A percentile compares a stretch with the other conserved stretches of the same genome.
phyloP scores from a whole-genome alignment of 2,113 vertebrate species.

The Ictalurus punctatus region DNA sequence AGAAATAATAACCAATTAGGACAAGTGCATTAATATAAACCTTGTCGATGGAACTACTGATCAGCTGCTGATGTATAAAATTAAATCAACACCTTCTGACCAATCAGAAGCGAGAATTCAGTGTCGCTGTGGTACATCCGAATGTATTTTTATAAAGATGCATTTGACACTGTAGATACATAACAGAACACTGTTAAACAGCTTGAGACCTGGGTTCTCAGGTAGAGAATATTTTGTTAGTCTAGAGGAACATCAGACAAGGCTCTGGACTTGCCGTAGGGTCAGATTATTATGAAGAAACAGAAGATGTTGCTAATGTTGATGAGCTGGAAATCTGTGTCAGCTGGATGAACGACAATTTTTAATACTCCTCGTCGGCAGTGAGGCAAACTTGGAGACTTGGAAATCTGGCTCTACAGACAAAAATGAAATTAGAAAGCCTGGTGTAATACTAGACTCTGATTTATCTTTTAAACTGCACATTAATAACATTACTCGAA shows the following conservation, averaged over 20 bases:
- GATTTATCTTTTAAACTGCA: not conserved
- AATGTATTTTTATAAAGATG: too few relatives aligned
- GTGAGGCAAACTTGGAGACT: not conserved
- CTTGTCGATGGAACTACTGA: too few relatives aligned
- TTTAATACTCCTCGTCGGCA: not conserved
- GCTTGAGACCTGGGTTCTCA: not conserved
- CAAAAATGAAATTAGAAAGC: not conserved
- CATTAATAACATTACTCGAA: not conserved
- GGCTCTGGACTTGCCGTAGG: not conserved
- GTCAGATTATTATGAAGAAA: not conserved
- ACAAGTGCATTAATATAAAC: not conserved
- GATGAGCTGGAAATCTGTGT: too few relatives aligned
- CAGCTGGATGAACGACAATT: not conserved
- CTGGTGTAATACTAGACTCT: not conserved
- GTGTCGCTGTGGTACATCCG: too few relatives aligned
- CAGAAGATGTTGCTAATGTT: not conserved
- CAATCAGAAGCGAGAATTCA: not conserved
- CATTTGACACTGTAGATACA: too few relatives aligned
- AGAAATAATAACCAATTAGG: too few relatives aligned
- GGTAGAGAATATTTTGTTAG: not conserved
- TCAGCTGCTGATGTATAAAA: not conserved
- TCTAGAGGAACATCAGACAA: not conserved
- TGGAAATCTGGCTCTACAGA: not conserved
- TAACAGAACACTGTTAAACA: not conserved
- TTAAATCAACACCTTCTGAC: not conserved